Conservation (phyloP, 53 echinoderm and acorn worm genomes). For the Echinarachnius parma region DNA sequence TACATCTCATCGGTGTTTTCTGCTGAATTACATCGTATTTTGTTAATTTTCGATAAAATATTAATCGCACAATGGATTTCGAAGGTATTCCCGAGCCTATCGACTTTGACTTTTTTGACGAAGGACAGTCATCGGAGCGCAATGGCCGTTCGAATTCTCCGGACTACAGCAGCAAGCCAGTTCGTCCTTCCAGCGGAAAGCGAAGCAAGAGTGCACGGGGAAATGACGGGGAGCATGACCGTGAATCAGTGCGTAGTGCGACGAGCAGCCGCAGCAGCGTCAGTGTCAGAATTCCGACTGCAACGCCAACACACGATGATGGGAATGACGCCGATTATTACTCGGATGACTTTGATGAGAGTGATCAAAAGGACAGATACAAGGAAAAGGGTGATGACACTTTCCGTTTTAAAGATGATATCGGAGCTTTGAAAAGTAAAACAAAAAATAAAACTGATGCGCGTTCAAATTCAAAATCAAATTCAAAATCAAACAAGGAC, state of each 20-base stretch:
- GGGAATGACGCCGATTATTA: conserved; percentile 41
- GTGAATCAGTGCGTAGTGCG: conserved; percentile 55
- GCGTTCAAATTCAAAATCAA: background rate
- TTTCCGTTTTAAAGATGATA: conserved; percentile 34
- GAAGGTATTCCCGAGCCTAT: conserved; percentile 63
- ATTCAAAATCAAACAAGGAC: background rate
- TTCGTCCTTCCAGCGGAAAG: conserved; percentile 19
- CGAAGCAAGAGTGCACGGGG: conserved; percentile 18
- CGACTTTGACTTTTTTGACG: conserved; percentile 89
- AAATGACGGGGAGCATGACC: conserved; percentile 42
- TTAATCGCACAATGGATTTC: conserved; percentile 26
- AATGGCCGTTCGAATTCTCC: conserved; percentile 26
- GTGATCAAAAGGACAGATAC: conserved; percentile 47
- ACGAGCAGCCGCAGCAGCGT: conserved; percentile 80
- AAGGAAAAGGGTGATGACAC: conserved; percentile 5
- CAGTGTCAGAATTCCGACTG: conserved; percentile 77
- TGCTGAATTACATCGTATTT: background rate
- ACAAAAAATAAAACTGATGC: conserved; percentile 8
- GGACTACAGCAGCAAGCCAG: conserved; percentile 23
- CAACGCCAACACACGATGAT: conserved; percentile 42
- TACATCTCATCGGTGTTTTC: background rate
- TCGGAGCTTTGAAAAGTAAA: conserved; percentile 4
- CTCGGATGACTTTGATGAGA: conserved; percentile 48
- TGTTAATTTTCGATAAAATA: background rate
- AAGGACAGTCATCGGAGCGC: conserved; percentile 41